Evolutionary conservation across 2,888 invertebrate genomes (phyloP), one percentile per base, ranked within the genome.

Genomic region (Phyllotreta striolata): DNA sequence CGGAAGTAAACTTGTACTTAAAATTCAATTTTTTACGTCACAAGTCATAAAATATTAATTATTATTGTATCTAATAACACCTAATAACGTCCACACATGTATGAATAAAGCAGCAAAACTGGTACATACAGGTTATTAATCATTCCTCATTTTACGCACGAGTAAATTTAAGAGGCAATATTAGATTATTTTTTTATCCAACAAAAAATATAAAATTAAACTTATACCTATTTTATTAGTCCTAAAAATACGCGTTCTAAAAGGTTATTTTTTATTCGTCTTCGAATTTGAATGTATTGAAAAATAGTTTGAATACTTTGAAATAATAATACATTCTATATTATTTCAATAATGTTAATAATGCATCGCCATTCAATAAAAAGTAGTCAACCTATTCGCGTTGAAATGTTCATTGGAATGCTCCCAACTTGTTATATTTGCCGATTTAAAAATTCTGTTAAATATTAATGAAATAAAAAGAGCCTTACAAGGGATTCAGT

Each of bases 401-500:
- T 24, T 24, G 4, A 24, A 24, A 24, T 24, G 1, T 24, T 24
- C 24, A 24, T 24, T 24, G 24, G 24, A 24, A 24, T 24, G 43
- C 4, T 41, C 3, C 12, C n/a, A 12, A 12, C 12, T 46, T 9
- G 46, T 14, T 9, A 7, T 46, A 46, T 8, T 9, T 46, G 13
- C 24, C 13, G 24, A 7, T 1, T 46, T 13, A 46, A 7, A 7
- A 46, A 46, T n/a, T 46, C 46, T 14, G 6, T n/a, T 46, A 46
- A 46, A 14, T 14, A 24, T 24, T 24, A 24, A 44, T 44, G 14
- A 12, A 49, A 39, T 38, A 43, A 37, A 37, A 60, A 38, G 35
- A 55, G 72, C 24, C 73, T 73, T 74, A 76, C 74, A 75, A 74
- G 52, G 74, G 69, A 34, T 49, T 59, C 40, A 68, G 54, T 14